These are phyloP conservation scores for Clanis bilineata DNA, from an alignment of 2,888 invertebrate genomes.

Conservation along the genomic window DNA sequence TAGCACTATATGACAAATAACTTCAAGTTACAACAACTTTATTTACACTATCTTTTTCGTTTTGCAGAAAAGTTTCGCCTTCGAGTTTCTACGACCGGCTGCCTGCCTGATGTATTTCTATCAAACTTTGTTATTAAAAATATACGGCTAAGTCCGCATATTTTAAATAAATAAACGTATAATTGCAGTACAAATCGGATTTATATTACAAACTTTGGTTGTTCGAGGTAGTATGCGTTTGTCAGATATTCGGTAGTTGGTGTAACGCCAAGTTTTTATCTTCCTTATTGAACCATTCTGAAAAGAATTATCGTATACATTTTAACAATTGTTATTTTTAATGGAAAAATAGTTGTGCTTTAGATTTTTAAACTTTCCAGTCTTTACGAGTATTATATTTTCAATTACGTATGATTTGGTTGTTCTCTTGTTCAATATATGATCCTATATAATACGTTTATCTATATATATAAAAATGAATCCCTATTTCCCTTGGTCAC, in stretches of 20 bases:
- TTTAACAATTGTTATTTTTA: conserved; percentile 7
- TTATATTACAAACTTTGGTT: neutral
- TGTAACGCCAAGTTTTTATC: conserved; percentile 11
- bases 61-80: too few species aligned
- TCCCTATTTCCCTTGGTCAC: too few species aligned
- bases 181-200: neutral
- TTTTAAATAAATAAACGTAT: neutral
- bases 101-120: too few species aligned
- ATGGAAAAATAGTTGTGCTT: neutral
- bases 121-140: too few species aligned
- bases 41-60: too few species aligned
- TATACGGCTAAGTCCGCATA: neutral
- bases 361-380: neutral
- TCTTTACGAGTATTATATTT: neutral
- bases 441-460: too few species aligned
- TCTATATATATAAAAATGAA: too few species aligned
- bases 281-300: conserved; percentile 14
- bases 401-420: neutral
- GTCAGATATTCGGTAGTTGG: conserved; percentile 13
- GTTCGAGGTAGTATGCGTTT: conserved; percentile 4
- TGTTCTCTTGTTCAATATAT: too few species aligned
- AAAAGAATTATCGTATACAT: neutral
- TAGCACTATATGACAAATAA: too few species aligned
- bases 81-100: too few species aligned
- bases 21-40: too few species aligned